Evolutionary conservation across 2,888 invertebrate species (phyloP).

Genomic region (Drosophila merina): DNA sequence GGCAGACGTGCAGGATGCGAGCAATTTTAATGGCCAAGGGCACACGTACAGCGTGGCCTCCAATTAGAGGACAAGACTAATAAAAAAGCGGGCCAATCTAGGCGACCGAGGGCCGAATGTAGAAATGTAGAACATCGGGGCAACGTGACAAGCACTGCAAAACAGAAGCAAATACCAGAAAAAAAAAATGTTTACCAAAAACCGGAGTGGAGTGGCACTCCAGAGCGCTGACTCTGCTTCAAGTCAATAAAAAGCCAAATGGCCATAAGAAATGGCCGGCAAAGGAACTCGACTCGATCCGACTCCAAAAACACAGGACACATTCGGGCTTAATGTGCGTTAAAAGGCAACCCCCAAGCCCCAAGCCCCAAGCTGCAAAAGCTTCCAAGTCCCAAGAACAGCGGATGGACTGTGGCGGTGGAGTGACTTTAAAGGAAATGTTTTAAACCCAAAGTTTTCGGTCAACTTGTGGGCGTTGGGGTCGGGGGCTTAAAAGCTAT

Average conservation of each 20-base stretch:
- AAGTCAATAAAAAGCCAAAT: slow-evolving; percentile 77
- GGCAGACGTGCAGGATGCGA: slow-evolving; percentile 72
- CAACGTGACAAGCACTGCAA: slow-evolving; percentile 43
- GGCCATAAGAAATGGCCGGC: slow-evolving; percentile 74
- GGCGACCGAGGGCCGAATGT: slow-evolving; percentile 2
- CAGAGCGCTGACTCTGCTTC: neutral
- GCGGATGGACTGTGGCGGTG: slow-evolving; percentile 4
- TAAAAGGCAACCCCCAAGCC: slow-evolving; percentile 58
- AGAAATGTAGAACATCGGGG: slow-evolving; percentile 27
- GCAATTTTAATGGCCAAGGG: slow-evolving; percentile 65
- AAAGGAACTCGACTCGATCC: slow-evolving; percentile 54
- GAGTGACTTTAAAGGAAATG: slow-evolving; percentile 73
- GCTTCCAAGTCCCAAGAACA: too few species aligned
- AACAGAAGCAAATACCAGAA: slow-evolving; percentile 1
- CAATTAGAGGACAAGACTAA: slow-evolving; percentile 61
- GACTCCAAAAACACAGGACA: slow-evolving; percentile 50
- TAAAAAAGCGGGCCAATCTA: slow-evolving; percentile 26
- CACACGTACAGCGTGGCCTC: slow-evolving; percentile 38
- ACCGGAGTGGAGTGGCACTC: slow-evolving; percentile 53
- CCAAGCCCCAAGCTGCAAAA: neutral
- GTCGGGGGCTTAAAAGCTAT: slow-evolving; percentile 48
- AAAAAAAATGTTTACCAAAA: slow-evolving; percentile 14
- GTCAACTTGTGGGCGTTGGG: slow-evolving; percentile 47
- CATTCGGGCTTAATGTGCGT: slow-evolving; percentile 77
- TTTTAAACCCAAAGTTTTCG: slow-evolving; percentile 73